These are phyloP conservation scores for Australoheros scitulus DNA, from an alignment of 2,113 vertebrate genomes.

Conservation along the genomic window DNA sequence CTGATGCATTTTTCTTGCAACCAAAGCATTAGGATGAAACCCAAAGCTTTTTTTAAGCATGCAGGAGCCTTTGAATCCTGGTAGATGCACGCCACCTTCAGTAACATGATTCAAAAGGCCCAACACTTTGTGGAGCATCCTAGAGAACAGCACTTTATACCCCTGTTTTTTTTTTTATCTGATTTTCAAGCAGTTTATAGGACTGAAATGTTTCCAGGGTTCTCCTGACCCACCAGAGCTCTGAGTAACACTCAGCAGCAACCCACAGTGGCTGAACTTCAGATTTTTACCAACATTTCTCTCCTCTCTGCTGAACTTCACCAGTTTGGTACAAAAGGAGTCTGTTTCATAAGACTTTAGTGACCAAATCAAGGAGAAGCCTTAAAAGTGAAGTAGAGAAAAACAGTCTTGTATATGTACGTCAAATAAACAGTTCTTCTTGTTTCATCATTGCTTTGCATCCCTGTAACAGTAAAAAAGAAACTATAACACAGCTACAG, in stretches of 20 bases:
- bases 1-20: too few species aligned
- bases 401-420: too few species aligned
- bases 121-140: too few species aligned
- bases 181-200: background rate
- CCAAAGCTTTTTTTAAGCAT: too few species aligned
- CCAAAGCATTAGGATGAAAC: too few species aligned
- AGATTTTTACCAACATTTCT: background rate
- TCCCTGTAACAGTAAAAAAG: rapidly evolving
- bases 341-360: background rate
- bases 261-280: too few species aligned
- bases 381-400: too few species aligned
- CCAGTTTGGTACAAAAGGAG: rapidly evolving
- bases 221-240: too few species aligned
- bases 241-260: background rate
- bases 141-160: rapidly evolving
- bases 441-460: background rate
- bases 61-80: too few species aligned
- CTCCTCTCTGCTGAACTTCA: background rate
- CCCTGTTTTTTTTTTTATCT: background rate
- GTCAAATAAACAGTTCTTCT: too few species aligned
- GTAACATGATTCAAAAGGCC: background rate
- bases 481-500: background rate
- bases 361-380: background rate
- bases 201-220: background rate
- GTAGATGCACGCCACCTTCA: background rate